A percentile compares a stretch with the other conserved stretches of the same genome.
These are phyloP conservation scores for Drosophila vallismaia DNA, from an alignment of 2,888 invertebrate genomes.

Conservation along the genomic window DNA sequence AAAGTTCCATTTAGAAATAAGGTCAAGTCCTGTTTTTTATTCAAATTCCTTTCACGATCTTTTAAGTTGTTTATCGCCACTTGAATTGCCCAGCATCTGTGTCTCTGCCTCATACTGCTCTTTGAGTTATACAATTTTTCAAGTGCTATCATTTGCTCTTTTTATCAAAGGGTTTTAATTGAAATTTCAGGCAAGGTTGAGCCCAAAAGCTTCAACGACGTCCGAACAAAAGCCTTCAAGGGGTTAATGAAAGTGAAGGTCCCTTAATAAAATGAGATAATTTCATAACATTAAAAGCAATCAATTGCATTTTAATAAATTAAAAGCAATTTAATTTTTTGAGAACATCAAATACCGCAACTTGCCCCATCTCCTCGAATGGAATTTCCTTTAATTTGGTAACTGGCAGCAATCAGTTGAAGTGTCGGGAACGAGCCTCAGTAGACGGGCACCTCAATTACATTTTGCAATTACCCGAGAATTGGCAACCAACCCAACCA, in stretches of 20 bases:
- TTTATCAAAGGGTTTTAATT: conserved; percentile 60
- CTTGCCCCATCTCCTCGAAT: background rate
- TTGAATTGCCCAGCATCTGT: conserved; percentile 37
- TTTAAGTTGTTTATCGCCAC: conserved; percentile 48
- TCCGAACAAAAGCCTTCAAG: background rate
- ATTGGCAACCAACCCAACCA: conserved; percentile 19
- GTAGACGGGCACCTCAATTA: conserved; percentile 41
- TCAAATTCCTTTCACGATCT: conserved; percentile 52
- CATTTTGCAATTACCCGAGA: conserved; percentile 43
- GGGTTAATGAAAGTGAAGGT: background rate
- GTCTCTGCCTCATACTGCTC: background rate
- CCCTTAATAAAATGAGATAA: background rate
- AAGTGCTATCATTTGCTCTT: conserved; percentile 45
- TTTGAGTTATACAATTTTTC: conserved; percentile 63
- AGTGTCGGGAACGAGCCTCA: conserved; percentile 23
- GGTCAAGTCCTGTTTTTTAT: conserved; percentile 26
- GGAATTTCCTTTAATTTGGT: conserved; percentile 8
- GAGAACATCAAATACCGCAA: background rate
- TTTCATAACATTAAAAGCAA: too few relatives aligned
- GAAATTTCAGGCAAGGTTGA: conserved; percentile 53
- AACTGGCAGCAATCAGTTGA: conserved; percentile 23
- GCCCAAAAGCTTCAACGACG: conserved; percentile 2
- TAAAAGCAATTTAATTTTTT: background rate
- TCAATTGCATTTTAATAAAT: too few relatives aligned
- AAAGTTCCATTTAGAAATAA: conserved; percentile 5